Evolutionary conservation across 53 echinoderm and acorn worm genomes (phyloP).

Genomic region (Holothuria scabra): DNA sequence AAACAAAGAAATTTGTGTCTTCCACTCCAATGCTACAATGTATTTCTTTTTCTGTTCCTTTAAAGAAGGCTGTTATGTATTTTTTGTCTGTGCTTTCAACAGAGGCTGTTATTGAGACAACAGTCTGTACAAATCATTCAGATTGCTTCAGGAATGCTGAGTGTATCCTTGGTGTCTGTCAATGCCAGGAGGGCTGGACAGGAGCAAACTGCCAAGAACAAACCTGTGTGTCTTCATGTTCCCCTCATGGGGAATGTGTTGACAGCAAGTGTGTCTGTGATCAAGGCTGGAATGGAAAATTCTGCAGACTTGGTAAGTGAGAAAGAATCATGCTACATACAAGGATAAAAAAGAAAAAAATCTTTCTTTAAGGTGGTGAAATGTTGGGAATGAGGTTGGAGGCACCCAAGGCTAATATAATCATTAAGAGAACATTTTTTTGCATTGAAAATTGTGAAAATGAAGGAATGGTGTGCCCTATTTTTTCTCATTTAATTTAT

Average conservation of each 20-base stretch:
- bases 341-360: neutral
- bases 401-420: too few relatives aligned
- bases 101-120: conserved; percentile 46
- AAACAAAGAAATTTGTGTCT: neutral
- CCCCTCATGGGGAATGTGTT: conserved; percentile 91
- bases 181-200: conserved; percentile 92
- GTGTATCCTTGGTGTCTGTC: conserved; percentile 85
- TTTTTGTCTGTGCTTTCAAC: too few relatives aligned
- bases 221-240: conserved; percentile 79
- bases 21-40: too few relatives aligned
- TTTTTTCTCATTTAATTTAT: too few relatives aligned
- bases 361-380: neutral
- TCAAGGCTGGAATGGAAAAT: conserved; percentile 95
- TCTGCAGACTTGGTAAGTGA: conserved; percentile 87
- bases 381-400: neutral
- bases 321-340: neutral
- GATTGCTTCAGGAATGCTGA: conserved; percentile 86
- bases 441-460: too few relatives aligned
- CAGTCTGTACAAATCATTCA: conserved; percentile 71
- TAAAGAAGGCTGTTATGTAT: too few relatives aligned
- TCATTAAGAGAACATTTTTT: too few relatives aligned
- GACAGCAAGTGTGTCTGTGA: conserved; percentile 86
- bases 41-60: neutral
- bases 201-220: conserved; percentile 85
- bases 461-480: too few relatives aligned